A percentile compares a stretch with the other conserved stretches of the same genome.
phyloP scores from a whole-genome alignment of 2,888 invertebrate species.

The Willowsia nigromaculata region DNA sequence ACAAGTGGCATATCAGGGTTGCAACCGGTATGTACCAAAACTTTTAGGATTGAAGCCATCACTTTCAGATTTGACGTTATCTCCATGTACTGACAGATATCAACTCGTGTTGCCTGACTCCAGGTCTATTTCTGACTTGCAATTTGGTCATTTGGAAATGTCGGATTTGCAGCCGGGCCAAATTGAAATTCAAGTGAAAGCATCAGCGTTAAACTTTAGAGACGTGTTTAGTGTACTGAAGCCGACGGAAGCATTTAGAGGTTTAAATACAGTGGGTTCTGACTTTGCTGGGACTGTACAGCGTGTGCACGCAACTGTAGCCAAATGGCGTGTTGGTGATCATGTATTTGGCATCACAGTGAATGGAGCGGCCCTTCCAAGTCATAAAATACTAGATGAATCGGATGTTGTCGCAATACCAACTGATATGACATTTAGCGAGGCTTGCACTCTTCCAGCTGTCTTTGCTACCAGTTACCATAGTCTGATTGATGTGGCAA shows the following conservation, averaged over 20 bases:
- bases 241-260: background rate
- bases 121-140: background rate
- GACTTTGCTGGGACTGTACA: constrained; percentile 36
- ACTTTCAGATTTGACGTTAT: background rate
- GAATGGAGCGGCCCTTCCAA: background rate
- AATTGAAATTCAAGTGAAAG: constrained; percentile 25
- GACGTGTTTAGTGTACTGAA: constrained; percentile 38
- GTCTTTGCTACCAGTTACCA: constrained; percentile 47
- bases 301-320: background rate
- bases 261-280: background rate
- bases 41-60: background rate
- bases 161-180: background rate
- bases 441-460: constrained; percentile 59
- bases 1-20: background rate
- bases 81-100: background rate
- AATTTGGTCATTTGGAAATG: background rate
- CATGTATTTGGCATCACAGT: background rate
- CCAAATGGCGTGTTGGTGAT: constrained; percentile 22
- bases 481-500: constrained; percentile 41
- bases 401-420: constrained; percentile 30
- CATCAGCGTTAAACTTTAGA: constrained; percentile 21
- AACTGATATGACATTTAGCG: constrained; percentile 2
- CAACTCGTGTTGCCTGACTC: background rate
- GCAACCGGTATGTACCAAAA: background rate
- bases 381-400: background rate